These are phyloP conservation scores for Nemoura dubitans DNA, from an alignment of 2,888 invertebrate genomes.

Conservation along the genomic window DNA sequence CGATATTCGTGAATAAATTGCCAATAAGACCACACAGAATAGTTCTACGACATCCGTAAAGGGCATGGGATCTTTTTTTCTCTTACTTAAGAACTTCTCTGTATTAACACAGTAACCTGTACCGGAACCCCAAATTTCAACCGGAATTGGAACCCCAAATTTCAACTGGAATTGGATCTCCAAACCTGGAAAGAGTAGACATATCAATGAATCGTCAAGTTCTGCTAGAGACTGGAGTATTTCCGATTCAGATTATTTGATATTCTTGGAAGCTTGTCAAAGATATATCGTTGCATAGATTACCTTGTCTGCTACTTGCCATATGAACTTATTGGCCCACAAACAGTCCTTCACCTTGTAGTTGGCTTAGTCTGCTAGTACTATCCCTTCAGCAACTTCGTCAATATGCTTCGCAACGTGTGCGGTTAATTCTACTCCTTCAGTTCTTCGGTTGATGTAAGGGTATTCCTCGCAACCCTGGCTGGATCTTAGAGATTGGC, in stretches of 20 bases:
- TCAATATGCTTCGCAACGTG: constrained; percentile 8
- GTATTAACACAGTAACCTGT: no score
- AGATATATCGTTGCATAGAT: no score
- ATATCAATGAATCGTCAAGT: background rate
- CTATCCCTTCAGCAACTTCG: constrained; percentile 9
- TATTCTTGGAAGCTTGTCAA: no score
- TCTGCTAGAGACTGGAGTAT: background rate
- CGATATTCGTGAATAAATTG: no score
- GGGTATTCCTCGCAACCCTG: constrained; percentile 50
- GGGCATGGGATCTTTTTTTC: no score
- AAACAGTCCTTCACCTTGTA: constrained; percentile 21
- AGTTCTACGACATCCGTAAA: no score
- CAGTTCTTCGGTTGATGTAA: constrained; percentile 26
- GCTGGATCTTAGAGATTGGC: constrained; percentile 54
- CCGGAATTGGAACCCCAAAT: no score
- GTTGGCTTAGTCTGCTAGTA: constrained; percentile 9
- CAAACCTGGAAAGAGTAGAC: constrained; percentile 8
- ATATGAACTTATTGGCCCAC: constrained; percentile 16
- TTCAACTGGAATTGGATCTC: background rate
- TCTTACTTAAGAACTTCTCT: no score
- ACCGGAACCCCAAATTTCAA: no score
- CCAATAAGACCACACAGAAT: no score
- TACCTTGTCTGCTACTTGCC: background rate
- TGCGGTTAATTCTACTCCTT: constrained; percentile 28
- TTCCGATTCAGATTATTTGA: background rate